These are phyloP conservation scores for Saccopteryx leptura DNA, from an alignment of 2,113 vertebrate genomes.

Conservation along the genomic window DNA sequence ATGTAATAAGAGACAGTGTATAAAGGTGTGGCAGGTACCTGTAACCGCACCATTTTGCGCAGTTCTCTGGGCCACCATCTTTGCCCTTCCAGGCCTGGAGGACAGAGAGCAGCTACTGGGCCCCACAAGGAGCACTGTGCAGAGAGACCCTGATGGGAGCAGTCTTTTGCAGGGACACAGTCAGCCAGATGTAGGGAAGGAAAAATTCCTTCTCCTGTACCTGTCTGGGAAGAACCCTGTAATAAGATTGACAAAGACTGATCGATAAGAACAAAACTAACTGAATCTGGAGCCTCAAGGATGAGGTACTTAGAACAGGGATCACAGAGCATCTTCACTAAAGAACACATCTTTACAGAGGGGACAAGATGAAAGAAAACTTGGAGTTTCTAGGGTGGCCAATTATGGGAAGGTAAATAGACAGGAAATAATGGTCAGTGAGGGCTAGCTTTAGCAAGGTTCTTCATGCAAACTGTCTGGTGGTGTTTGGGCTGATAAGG, in stretches of 20 bases:
- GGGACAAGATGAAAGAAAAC: neutral
- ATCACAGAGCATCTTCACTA: neutral
- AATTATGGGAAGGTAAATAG: neutral
- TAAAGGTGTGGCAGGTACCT: neutral
- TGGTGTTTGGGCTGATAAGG: neutral
- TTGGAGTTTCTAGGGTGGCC: neutral
- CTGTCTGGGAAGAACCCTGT: neutral
- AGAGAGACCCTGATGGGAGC: neutral
- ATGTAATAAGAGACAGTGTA: fast-evolving
- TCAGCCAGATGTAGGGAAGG: neutral
- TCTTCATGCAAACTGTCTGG: neutral
- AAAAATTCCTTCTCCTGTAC: neutral
- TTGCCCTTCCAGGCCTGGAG: neutral
- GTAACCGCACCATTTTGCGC: neutral
- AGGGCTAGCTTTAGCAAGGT: neutral
- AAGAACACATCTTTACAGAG: neutral
- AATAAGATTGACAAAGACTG: neutral
- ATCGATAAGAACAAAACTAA: neutral
- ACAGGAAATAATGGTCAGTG: neutral
- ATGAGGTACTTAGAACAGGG: neutral
- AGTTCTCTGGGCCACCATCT: neutral
- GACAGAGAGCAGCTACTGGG: too few relatives aligned
- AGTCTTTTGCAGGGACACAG: neutral
- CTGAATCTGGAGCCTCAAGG: too few relatives aligned
- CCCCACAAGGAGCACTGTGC: neutral